These are phyloP conservation scores for Callaeas wilsoni DNA, from an alignment of 2,113 vertebrate species.

Conservation along the genomic window DNA sequence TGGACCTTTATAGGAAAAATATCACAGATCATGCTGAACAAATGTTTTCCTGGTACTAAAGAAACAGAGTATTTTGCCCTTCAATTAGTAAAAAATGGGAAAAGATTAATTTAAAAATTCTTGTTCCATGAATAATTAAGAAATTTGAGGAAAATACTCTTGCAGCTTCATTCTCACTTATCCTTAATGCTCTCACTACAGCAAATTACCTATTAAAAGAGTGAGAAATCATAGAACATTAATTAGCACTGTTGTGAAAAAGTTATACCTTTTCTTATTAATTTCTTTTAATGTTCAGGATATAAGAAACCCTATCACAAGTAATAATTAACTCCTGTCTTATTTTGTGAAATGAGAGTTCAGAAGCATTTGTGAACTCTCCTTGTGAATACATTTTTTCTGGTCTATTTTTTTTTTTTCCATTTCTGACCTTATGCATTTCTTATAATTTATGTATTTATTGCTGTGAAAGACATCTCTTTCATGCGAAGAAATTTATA, in stretches of 20 bases:
- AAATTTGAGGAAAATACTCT: not conserved
- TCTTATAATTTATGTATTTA: not conserved
- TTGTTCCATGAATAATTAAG: conserved; percentile 24
- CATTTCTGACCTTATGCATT: not conserved
- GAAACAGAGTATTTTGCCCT: not conserved
- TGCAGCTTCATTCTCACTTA: not conserved
- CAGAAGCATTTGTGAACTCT: not conserved
- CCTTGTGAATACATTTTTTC: not conserved
- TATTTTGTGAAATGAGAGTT: not conserved
- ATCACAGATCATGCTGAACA: not conserved
- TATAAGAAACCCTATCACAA: not conserved
- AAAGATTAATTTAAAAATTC: not conserved
- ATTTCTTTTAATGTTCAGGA: conserved; percentile 18
- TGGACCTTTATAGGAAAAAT: not conserved
- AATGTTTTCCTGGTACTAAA: not conserved
- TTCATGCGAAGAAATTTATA: not conserved
- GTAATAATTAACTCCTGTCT: conserved; percentile 35
- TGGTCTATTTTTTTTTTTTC: not conserved
- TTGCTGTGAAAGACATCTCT: not conserved
- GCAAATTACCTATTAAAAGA: conserved; percentile 12
- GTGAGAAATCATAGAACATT: not conserved
- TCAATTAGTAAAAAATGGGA: not conserved
- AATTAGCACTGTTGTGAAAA: conserved; percentile 46
- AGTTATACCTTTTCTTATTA: conserved; percentile 14
- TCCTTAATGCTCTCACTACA: not conserved